Evolutionary conservation across 2,797 vertebrate genomes (phyloP).

Genomic region (Chaetophractus vellerosus): DNA sequence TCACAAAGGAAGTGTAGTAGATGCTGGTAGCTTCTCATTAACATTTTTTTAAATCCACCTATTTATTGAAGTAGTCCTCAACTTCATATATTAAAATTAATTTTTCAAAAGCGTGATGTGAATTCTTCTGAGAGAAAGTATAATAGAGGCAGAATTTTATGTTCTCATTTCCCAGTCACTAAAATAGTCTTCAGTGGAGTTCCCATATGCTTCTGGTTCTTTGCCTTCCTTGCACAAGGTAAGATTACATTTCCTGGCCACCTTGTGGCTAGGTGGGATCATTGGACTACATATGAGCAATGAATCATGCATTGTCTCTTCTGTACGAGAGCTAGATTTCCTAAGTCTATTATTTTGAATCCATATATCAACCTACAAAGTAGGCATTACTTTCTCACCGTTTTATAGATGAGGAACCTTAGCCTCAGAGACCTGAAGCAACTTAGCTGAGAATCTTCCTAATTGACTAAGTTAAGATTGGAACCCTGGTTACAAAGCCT

Average conservation of each 20-base stretch:
- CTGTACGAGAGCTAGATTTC: neutral
- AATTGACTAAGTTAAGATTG: neutral
- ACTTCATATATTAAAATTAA: neutral
- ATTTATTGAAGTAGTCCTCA: neutral
- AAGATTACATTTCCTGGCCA: neutral
- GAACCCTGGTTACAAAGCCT: too few relatives aligned
- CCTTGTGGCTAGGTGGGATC: neutral
- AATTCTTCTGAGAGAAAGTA: neutral
- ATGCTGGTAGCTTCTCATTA: neutral
- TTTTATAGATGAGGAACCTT: neutral
- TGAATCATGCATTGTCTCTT: neutral
- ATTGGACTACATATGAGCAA: neutral
- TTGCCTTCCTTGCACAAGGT: neutral
- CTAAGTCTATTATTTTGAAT: neutral
- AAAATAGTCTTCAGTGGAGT: neutral
- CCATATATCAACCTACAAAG: neutral
- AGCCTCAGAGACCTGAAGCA: neutral
- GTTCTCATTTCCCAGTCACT: neutral
- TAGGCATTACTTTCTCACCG: neutral
- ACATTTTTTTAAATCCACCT: neutral
- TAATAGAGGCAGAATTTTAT: neutral
- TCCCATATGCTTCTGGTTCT: neutral
- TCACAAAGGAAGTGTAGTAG: neutral
- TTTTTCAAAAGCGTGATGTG: neutral
- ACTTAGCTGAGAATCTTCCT: neutral